Base-by-base conservation (phyloP, 2,113 vertebrate species). In the Sarotherodon lohbergeri region DNA sequence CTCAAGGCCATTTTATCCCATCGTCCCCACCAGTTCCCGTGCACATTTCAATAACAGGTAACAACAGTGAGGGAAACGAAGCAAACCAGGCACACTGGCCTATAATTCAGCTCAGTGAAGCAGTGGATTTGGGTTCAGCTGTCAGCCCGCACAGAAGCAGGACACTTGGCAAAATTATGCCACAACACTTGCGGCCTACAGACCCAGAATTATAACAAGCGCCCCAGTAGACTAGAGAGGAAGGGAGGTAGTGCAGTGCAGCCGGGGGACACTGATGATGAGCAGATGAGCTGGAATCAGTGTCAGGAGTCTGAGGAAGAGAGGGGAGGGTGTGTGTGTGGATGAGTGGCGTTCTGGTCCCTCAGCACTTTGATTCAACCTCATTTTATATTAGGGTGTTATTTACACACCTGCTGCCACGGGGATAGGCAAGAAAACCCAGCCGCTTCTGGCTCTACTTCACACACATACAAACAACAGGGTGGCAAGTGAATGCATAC, bases 371-470 rank as follows among this genome's bases (percentile, higher is more conserved):
- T 89, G 90, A 94, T 92, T 93, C 85, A 86, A 83, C 87, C 82
- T 86, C 80, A 89, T 91, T 93, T 93, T 90, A 91, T 91, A 93
- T 95, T 89, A 86, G 86, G 81, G 57, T 91, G 76, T 91, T 94
- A 95, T 95, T 96, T 94, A 92, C 93, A 93, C 95, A 96, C 94
- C 93, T 95, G 94, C 93, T 94, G 86, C 94, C 94, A 88, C 32
- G 1, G 73, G 83, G 84, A 86, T 39, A 36, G 52, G 46, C 59
- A 34, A 80, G 10, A 59, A 87, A 87, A 43, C 88, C 36, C 76
- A 10, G 32, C 76, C 29, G 24, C 90, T 27, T 59, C 29, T 61
- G 48, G 34, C 78, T 59, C 46, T 17, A 56, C 39, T 46, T 29
- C 76, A 55, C 89, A 66, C 54, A 81, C 36, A 52, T 32, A 50